phyloP scores from a whole-genome alignment of 2,888 invertebrate species.

The Ptilodon capucinus region DNA sequence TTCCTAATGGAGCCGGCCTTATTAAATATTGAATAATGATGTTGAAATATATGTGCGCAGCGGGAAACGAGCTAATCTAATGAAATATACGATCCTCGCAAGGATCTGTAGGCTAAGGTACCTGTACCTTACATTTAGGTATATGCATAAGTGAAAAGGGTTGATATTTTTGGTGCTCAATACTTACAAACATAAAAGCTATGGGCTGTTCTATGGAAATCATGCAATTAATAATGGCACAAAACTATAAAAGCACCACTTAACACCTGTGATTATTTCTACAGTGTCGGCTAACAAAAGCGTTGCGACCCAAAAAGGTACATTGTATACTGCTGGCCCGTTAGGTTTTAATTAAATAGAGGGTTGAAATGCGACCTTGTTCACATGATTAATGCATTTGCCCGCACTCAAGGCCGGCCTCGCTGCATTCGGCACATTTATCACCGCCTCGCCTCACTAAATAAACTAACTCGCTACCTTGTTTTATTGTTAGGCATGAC shows the following conservation, averaged over 20 bases:
- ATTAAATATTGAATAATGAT: slow-evolving; percentile 41
- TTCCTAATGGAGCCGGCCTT: slow-evolving; percentile 20
- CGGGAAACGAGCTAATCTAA: slow-evolving; percentile 10
- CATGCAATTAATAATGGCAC: neutral
- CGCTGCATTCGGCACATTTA: slow-evolving; percentile 34
- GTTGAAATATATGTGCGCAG: slow-evolving; percentile 8
- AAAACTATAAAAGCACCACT: no score
- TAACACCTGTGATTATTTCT: neutral
- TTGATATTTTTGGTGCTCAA: no score
- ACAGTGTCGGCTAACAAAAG: neutral
- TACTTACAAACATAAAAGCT: no score
- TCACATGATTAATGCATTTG: slow-evolving; percentile 54
- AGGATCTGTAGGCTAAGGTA: no score
- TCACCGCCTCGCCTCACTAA: slow-evolving; percentile 27
- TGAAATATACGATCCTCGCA: slow-evolving; percentile 7
- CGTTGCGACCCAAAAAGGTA: neutral
- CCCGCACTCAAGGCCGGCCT: slow-evolving; percentile 38
- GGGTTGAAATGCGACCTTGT: slow-evolving; percentile 28
- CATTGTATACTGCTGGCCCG: neutral
- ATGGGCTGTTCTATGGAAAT: neutral
- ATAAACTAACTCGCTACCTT: slow-evolving; percentile 20
- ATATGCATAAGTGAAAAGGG: no score
- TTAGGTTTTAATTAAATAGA: slow-evolving; percentile 35
- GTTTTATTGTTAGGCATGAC: slow-evolving; percentile 3
- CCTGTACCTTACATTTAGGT: no score